These are phyloP conservation scores for Zaprionus bogoriensis DNA, from an alignment of 2,888 invertebrate species.

Conservation along the genomic window DNA sequence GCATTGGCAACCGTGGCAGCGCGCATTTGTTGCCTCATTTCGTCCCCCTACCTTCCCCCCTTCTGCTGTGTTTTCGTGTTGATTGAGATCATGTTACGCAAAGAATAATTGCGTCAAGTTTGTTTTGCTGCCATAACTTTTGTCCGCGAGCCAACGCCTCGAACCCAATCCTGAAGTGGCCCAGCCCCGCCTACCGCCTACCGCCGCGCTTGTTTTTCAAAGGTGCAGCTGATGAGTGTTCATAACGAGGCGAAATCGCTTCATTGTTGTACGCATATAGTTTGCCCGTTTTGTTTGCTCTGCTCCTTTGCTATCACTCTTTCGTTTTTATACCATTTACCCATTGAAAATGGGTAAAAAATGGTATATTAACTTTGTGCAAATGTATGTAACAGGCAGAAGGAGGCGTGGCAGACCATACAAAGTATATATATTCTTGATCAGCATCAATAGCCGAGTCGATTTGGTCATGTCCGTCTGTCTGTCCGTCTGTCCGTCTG, in stretches of 20 bases:
- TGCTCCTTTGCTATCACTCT: too few relatives aligned
- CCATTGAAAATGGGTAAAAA: too few relatives aligned
- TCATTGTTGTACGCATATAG: conserved; percentile 69
- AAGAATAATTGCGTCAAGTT: conserved; percentile 79
- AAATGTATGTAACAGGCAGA: too few relatives aligned
- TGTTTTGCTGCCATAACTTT: conserved; percentile 78
- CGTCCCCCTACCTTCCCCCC: neutral
- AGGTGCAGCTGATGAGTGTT: conserved; percentile 80
- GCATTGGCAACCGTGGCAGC: conserved; percentile 63
- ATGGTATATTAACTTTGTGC: too few relatives aligned
- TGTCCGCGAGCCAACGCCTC: conserved; percentile 67
- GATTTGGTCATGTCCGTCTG: too few relatives aligned
- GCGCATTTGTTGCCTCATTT: neutral
- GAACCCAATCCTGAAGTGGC: conserved; percentile 51
- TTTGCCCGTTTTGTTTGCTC: conserved; percentile 51
- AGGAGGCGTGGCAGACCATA: too few relatives aligned
- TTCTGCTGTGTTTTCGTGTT: conserved; percentile 68
- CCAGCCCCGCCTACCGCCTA: conserved; percentile 22
- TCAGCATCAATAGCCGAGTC: too few relatives aligned
- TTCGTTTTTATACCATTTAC: too few relatives aligned
- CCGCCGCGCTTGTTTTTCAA: conserved; percentile 56
- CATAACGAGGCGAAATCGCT: conserved; percentile 79
- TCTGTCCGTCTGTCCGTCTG: too few relatives aligned
- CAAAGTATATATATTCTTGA: too few relatives aligned
- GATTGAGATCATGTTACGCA: conserved; percentile 80